Conservation (phyloP, 2,888 invertebrate species). For the Drosophila conformis region DNA sequence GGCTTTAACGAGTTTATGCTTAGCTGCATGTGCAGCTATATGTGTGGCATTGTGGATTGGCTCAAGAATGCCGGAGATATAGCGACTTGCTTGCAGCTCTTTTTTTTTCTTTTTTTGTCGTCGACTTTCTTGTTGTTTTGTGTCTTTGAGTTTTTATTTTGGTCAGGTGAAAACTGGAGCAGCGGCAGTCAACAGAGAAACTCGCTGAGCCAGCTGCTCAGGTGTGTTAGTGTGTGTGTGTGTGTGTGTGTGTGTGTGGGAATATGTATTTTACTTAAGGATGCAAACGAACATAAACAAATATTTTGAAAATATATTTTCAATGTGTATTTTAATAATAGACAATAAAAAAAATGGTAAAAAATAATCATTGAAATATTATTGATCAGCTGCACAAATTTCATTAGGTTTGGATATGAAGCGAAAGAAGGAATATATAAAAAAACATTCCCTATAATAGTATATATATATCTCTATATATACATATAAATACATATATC, state of each 20-base stretch:
- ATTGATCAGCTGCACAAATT: too few relatives aligned
- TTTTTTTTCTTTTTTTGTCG: background rate
- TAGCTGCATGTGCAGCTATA: slow-evolving; percentile 49
- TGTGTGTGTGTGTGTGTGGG: background rate
- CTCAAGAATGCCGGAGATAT: slow-evolving; percentile 45
- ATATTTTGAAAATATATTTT: background rate
- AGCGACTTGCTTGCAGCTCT: slow-evolving; percentile 24
- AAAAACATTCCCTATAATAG: too few relatives aligned
- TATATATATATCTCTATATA: background rate
- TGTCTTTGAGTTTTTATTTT: slow-evolving; percentile 19
- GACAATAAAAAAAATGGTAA: background rate
- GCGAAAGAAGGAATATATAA: too few relatives aligned
- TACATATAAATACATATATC: background rate
- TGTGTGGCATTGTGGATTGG: slow-evolving; percentile 29
- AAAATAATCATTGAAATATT: too few relatives aligned
- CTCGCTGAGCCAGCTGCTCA: slow-evolving; percentile 8
- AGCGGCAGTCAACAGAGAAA: slow-evolving; percentile 26
- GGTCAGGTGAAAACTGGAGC: slow-evolving; percentile 66
- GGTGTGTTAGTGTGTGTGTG: background rate
- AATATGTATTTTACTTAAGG: background rate
- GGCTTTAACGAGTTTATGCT: slow-evolving; percentile 69
- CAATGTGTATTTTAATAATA: background rate
- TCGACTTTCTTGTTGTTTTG: slow-evolving; percentile 11
- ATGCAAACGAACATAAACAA: background rate
- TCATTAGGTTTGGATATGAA: too few relatives aligned